Evolutionary conservation across 2,888 invertebrate genomes (phyloP).

Genomic region (Alsophila aescularia): DNA sequence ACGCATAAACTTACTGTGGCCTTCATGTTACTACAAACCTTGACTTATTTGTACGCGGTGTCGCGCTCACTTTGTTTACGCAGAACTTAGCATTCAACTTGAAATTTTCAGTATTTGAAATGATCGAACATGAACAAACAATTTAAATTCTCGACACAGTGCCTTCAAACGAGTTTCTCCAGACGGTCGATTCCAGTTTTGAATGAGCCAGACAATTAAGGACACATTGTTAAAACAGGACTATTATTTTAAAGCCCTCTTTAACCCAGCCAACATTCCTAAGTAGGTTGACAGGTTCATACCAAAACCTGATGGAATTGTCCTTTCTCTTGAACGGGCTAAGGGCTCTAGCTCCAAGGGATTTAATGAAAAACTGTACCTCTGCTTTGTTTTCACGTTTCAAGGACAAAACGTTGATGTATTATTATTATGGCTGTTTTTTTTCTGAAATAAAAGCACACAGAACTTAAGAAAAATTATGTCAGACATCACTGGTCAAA

Average conservation of each 20-base stretch:
- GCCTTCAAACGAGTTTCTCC: background rate
- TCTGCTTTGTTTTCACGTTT: too few relatives aligned
- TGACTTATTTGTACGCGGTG: constrained; percentile 51
- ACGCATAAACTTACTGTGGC: constrained; percentile 53
- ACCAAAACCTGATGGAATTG: too few relatives aligned
- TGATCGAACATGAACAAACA: constrained; percentile 20
- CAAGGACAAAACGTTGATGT: too few relatives aligned
- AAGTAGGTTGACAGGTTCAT: background rate
- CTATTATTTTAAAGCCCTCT: background rate
- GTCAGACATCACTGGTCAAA: too few relatives aligned
- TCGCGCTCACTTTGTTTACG: constrained; percentile 43
- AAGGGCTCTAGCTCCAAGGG: background rate
- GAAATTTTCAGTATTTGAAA: constrained; percentile 32
- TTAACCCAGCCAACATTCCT: background rate
- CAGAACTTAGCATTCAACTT: constrained; percentile 35
- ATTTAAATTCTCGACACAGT: constrained; percentile 6
- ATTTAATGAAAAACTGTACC: background rate
- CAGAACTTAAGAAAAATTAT: too few relatives aligned
- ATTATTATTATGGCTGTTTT: too few relatives aligned
- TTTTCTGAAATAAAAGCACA: too few relatives aligned
- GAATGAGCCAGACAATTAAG: constrained; percentile 1
- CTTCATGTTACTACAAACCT: constrained; percentile 49
- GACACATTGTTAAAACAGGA: constrained; percentile 1
- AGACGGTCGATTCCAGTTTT: background rate
- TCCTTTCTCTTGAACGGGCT: too few relatives aligned